These are phyloP conservation scores for Protonemura montana DNA, from an alignment of 2,888 invertebrate species.

Conservation along the genomic window DNA sequence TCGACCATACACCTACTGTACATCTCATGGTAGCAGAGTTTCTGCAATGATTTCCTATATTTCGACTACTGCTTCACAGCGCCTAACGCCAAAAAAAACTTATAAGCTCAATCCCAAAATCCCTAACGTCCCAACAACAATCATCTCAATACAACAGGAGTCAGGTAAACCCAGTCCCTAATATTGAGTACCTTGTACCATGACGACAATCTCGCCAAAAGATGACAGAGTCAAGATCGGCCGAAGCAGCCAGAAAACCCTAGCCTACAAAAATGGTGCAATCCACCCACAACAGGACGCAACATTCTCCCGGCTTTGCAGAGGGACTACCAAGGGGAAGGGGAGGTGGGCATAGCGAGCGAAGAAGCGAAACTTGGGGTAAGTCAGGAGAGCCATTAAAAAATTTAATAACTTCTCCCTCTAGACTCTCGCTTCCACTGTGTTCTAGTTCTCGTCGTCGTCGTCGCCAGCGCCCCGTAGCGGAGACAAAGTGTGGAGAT, in stretches of 20 bases:
- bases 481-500: background rate
- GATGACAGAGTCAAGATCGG: too few species aligned
- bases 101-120: too few species aligned
- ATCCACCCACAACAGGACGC: background rate
- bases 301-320: background rate
- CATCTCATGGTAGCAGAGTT: too few species aligned
- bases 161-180: too few species aligned
- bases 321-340: background rate
- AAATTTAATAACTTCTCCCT: constrained; percentile 46
- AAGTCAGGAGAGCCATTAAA: constrained; percentile 41
- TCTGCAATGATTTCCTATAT: too few species aligned
- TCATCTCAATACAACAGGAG: too few species aligned
- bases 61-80: too few species aligned
- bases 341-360: background rate
- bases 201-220: too few species aligned
- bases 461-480: background rate
- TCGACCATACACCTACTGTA: too few species aligned
- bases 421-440: constrained; percentile 21
- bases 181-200: too few species aligned
- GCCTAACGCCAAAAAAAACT: too few species aligned
- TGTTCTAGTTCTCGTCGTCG: background rate
- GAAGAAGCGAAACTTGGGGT: constrained; percentile 3
- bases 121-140: background rate
- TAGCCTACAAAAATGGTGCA: background rate
- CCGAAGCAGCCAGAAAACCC: background rate